These are phyloP conservation scores for Trichonephila clavipes DNA, from an alignment of 1,140 invertebrate genomes.

Conservation along the genomic window DNA sequence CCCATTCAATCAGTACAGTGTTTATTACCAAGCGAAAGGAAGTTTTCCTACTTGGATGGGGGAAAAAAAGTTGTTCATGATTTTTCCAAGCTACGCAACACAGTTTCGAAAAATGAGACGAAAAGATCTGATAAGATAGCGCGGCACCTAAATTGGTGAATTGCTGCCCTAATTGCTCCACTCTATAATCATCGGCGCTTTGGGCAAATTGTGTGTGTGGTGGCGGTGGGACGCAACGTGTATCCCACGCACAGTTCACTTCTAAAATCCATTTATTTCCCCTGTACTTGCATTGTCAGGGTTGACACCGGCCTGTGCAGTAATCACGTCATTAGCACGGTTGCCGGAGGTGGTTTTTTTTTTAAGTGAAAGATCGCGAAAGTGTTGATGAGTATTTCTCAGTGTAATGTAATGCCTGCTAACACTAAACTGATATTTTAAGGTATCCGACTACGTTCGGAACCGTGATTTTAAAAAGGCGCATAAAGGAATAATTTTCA, in stretches of 20 bases:
- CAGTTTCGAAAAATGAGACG: constrained; percentile 1
- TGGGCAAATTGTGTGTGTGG: not conserved
- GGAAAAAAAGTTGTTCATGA: no score
- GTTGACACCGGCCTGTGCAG: not conserved
- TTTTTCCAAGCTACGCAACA: no score
- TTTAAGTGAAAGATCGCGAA: not conserved
- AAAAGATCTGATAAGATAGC: constrained; percentile 16
- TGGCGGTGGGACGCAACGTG: not conserved
- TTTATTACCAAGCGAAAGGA: no score
- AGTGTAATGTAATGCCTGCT: not conserved
- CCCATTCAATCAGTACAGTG: no score
- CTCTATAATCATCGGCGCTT: constrained; percentile 56
- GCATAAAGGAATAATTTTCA: no score
- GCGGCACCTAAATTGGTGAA: constrained; percentile 53
- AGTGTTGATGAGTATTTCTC: not conserved
- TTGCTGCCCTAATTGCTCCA: not conserved
- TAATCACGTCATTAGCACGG: constrained; percentile 43
- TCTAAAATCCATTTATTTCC: constrained; percentile 64
- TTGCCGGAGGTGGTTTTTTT: constrained; percentile 9
- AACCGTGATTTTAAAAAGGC: no score
- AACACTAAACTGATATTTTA: not conserved
- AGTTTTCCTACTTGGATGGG: no score
- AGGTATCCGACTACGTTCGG: no score
- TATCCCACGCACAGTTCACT: constrained; percentile 7
- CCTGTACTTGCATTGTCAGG: constrained; percentile 35